These are phyloP conservation scores for Drosophila hydei DNA, from an alignment of 1,140 invertebrate species.

Conservation along the genomic window DNA sequence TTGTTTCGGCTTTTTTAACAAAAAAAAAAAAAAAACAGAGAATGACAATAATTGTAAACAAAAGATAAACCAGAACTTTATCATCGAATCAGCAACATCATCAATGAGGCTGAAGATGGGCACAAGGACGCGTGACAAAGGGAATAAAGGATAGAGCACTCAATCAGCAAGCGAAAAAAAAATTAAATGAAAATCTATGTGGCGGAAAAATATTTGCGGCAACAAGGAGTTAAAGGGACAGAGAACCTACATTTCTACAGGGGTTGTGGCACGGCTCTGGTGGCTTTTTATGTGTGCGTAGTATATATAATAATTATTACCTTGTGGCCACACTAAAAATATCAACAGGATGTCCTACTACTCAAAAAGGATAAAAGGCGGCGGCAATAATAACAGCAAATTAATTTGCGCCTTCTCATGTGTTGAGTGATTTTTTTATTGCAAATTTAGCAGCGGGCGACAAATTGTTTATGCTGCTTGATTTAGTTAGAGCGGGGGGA, in stretches of 20 bases:
- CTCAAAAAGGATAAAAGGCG: constrained; percentile 52
- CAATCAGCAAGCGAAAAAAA: constrained; percentile 46
- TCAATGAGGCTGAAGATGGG: constrained; percentile 36
- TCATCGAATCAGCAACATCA: constrained; percentile 44
- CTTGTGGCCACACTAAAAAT: constrained; percentile 61
- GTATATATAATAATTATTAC: constrained; percentile 53
- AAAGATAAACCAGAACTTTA: constrained; percentile 51
- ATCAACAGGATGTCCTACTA: constrained; percentile 56
- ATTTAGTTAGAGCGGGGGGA: constrained; percentile 40
- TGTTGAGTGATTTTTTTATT: constrained; percentile 74
- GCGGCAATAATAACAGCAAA: constrained; percentile 58
- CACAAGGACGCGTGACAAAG: constrained; percentile 5
- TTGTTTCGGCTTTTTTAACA: constrained; percentile 27
- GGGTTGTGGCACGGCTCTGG: constrained; percentile 12
- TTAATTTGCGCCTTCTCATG: constrained; percentile 58
- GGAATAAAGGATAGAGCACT: constrained; percentile 42
- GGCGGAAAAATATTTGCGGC: constrained; percentile 14
- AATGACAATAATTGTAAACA: constrained; percentile 53
- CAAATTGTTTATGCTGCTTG: constrained; percentile 76
- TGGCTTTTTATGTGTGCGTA: constrained; percentile 24
- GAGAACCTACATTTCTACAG: constrained; percentile 8
- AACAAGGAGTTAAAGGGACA: constrained; percentile 36
- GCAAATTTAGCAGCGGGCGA: constrained; percentile 63
- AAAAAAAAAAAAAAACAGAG: constrained; percentile 16
- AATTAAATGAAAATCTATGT: constrained; percentile 2